Base-by-base conservation (phyloP, 2,888 invertebrate genomes). In the Cryptocheilus praepositus region DNA sequence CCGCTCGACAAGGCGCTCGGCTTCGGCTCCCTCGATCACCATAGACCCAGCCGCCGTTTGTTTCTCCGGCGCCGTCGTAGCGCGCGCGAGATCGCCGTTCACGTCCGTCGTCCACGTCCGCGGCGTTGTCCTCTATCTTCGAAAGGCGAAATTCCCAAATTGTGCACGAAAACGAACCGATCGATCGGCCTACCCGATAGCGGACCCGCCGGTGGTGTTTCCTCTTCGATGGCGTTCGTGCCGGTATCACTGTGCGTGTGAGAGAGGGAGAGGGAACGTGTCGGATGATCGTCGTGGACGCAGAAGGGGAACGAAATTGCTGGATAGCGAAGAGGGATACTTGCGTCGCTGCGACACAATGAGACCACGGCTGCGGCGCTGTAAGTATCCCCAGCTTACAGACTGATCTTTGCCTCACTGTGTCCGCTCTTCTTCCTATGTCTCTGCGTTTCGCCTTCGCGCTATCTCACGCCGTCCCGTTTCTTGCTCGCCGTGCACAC, bases 301-400 rank as follows among this genome's bases (percentile, higher is more conserved):
- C 74, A 67, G 64, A 63, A 71, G 67, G 65, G 67, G 68, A 61
- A 67, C 55, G 75, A 64, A 69, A 61, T 67, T 59, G 73, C 75
- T 72, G 77, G 74, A 73, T 77, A 79, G 72, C 73, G 70, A 71
- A 71, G 75, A 64, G 75, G 71, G 77, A 81, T 68, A 73, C 74
- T 81, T 70, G 73, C 78, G 77, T 79, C 77, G 80, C 76, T 74
- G 70, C 75, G 74, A 74, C 79, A 84, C 83, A 84, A 84, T 84
- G 84, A 83, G 74, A 83, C 80, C 76, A 78, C 81, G 77, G 70
- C 76, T 70, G 81, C 80, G 77, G 79, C 73, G 80, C 72, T 70
- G 84, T 85, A 81, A 84, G 85, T 85, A 85, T 76, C 76, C 68
- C 60, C 51, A 77, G 81, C 77, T 82, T 81, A 77, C 74, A 60